Percentiles rank a stretch among this genome's conserved stretches.
Conservation (phyloP, 30 jellyfish, hydroid and myxozoan species). For the Clytia hemisphaerica region DNA sequence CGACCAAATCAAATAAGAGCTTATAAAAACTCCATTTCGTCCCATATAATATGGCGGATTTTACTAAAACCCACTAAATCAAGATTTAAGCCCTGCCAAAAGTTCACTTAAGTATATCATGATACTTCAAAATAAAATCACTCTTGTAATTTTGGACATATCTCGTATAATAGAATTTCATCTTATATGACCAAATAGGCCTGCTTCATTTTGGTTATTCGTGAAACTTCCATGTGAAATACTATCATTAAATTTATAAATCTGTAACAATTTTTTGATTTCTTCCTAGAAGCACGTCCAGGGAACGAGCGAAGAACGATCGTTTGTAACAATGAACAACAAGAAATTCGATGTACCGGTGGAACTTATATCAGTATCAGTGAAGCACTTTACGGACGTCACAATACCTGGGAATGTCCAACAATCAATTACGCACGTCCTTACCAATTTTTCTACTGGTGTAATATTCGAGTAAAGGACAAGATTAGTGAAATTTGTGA, state of each 20-base stretch:
- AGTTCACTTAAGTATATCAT: too few species aligned
- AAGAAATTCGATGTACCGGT: conserved; percentile 34
- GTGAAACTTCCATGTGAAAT: too few species aligned
- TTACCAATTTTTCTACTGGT: not conserved
- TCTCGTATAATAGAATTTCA: too few species aligned
- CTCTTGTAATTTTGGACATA: not conserved
- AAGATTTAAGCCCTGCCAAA: too few species aligned
- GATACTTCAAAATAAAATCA: not conserved
- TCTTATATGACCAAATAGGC: too few species aligned
- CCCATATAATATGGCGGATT: too few species aligned
- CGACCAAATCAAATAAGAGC: too few species aligned
- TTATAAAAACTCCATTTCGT: too few species aligned
- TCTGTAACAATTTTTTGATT: not conserved
- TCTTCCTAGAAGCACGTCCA: conserved; percentile 29
- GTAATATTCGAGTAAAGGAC: conserved; percentile 10
- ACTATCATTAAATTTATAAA: not conserved
- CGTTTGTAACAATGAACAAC: conserved; percentile 40
- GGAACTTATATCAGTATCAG: conserved; percentile 43
- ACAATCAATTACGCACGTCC: not conserved
- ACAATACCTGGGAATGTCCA: conserved; percentile 45
- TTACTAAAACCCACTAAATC: too few species aligned
- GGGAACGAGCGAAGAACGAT: conserved; percentile 33
- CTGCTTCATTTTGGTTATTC: too few species aligned
- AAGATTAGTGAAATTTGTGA: conserved; percentile 48
- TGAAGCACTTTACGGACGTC: conserved; percentile 72